A percentile compares a stretch with the other conserved stretches of the same genome.
These are phyloP conservation scores for Cryptophagus acutangulus DNA, from an alignment of 2,888 invertebrate genomes.

Conservation along the genomic window DNA sequence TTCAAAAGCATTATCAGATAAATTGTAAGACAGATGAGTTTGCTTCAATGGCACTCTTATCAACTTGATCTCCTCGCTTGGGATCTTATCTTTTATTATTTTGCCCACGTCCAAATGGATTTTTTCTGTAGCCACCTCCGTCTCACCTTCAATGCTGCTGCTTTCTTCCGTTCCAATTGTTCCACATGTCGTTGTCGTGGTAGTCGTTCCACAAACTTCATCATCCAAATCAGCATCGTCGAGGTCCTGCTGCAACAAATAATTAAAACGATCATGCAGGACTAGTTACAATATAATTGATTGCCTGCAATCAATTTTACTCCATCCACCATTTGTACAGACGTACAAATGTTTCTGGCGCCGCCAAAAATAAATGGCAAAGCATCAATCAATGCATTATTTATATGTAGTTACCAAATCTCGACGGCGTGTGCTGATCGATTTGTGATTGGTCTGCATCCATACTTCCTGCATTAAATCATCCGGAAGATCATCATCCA, in stretches of 20 bases:
- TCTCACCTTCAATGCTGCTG: background rate
- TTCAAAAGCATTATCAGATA: constrained; percentile 45
- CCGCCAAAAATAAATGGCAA: background rate
- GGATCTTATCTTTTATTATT: constrained; percentile 37
- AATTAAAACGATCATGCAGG: background rate
- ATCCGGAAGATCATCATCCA: constrained; percentile 30
- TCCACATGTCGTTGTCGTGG: background rate
- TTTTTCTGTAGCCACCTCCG: background rate
- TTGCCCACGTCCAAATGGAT: constrained; percentile 29
- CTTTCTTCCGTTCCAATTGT: background rate
- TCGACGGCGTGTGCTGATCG: constrained; percentile 17
- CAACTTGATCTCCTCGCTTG: constrained; percentile 36
- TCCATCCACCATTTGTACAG: background rate
- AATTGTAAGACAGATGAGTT: constrained; percentile 34
- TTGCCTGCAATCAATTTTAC: background rate
- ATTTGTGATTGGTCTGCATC: constrained; percentile 34
- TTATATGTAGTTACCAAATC: constrained; percentile 16
- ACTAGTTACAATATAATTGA: constrained; percentile 2
- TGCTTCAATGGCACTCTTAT: constrained; percentile 41
- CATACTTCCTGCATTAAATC: constrained; percentile 37
- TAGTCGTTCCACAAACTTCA: background rate
- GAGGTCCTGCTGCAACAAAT: background rate
- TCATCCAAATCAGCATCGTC: background rate
- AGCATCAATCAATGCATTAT: background rate
- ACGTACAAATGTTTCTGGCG: background rate